Percentiles rank a stretch among this genome's conserved stretches.
Conservation (phyloP, 2,113 vertebrate genomes). For the Verasper variegatus region DNA sequence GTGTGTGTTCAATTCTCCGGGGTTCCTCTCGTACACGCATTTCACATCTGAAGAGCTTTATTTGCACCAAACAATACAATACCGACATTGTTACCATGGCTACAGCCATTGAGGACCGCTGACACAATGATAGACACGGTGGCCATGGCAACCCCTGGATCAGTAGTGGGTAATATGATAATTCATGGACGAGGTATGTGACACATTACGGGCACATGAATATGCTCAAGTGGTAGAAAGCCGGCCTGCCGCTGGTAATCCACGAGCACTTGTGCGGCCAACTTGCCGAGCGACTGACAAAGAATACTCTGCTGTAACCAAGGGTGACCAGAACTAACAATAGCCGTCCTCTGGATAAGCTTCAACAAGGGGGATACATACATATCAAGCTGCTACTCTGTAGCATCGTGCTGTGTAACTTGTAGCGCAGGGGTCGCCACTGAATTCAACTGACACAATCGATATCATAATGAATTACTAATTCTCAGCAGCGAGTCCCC, state of each 20-base stretch:
- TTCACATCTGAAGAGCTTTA: slow-evolving; percentile 75
- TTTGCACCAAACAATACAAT: slow-evolving; percentile 78
- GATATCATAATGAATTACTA: slow-evolving; percentile 62
- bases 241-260: slow-evolving; percentile 54
- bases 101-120: slow-evolving; percentile 77
- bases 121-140: slow-evolving; percentile 82
- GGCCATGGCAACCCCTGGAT: slow-evolving; percentile 81
- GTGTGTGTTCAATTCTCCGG: slow-evolving; percentile 25
- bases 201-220: slow-evolving; percentile 68
- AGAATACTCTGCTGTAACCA: slow-evolving; percentile 71
- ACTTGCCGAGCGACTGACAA: slow-evolving; percentile 58
- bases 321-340: slow-evolving; percentile 73
- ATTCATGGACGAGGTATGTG: slow-evolving; percentile 70
- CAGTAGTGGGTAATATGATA: slow-evolving; percentile 78
- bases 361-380: slow-evolving; percentile 48
- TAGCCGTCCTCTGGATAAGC: slow-evolving; percentile 64
- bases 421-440: slow-evolving; percentile 24
- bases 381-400: slow-evolving; percentile 51
- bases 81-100: slow-evolving; percentile 79
- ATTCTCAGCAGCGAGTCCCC: slow-evolving; percentile 43
- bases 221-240: slow-evolving; percentile 57
- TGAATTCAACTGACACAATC: slow-evolving; percentile 54
- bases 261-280: slow-evolving; percentile 56
- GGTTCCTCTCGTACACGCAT: slow-evolving; percentile 58
- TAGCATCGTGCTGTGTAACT: slow-evolving; percentile 5